These are phyloP conservation scores for Oxytorus armatus DNA, from an alignment of 2,888 invertebrate genomes.

Conservation along the genomic window DNA sequence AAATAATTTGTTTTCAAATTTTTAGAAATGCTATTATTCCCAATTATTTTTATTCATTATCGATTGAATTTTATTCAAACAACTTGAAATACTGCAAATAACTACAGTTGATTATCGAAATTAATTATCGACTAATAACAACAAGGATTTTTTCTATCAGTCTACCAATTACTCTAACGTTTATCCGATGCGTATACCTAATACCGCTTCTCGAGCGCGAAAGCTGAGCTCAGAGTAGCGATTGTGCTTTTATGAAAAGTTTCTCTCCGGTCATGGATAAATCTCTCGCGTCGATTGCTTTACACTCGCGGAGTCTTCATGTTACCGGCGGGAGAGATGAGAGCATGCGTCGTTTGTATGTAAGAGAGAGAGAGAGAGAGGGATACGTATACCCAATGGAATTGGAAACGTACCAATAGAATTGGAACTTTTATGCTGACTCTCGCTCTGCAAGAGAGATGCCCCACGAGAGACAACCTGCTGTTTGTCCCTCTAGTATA, in stretches of 20 bases:
- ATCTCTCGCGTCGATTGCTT: conserved; percentile 61
- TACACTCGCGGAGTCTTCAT: conserved; percentile 40
- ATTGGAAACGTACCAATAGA: conserved; percentile 66
- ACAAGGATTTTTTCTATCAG: not conserved
- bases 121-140: not conserved
- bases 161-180: not conserved
- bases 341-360: no score
- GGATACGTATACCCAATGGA: conserved; percentile 45
- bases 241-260: conserved; percentile 57
- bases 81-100: no score
- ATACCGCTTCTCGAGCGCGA: not conserved
- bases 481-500: conserved; percentile 58
- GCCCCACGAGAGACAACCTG: conserved; percentile 60
- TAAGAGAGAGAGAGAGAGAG: conserved; percentile 1
- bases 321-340: conserved; percentile 7
- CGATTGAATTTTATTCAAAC: not conserved
- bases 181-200: conserved; percentile 15
- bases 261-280: conserved; percentile 54
- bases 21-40: no score
- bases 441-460: conserved; percentile 35
- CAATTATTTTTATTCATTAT: no score
- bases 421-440: conserved; percentile 66
- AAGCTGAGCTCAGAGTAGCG: conserved; percentile 8
- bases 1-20: no score
- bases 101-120: no score